Percentiles rank a stretch among this genome's conserved stretches.
Evolutionary conservation across 1,140 invertebrate genomes (phyloP).

Genomic region (Drosophila burlai): DNA sequence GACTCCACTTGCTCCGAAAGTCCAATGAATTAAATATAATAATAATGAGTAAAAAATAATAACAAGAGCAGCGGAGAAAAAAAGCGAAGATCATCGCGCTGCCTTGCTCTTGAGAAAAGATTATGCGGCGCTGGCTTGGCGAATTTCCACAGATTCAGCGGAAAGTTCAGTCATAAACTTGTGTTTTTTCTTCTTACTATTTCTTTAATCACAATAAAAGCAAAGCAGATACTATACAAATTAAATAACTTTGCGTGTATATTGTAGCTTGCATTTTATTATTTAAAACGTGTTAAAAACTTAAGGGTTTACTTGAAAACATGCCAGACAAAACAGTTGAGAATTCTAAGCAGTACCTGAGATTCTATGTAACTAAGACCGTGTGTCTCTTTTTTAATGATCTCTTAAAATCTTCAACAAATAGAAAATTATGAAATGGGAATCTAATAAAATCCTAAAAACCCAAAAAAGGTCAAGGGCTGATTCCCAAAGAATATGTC

Average conservation of each 20-base stretch:
- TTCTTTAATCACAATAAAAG: neutral
- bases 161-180: slow-evolving; percentile 6
- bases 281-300: neutral
- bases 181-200: neutral
- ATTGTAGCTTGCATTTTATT: neutral
- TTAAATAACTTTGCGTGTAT: neutral
- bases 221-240: no score
- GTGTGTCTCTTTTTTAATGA: neutral
- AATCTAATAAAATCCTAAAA: neutral
- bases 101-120: slow-evolving; percentile 47
- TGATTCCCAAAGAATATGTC: neutral
- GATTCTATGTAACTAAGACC: no score
- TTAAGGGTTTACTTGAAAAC: neutral
- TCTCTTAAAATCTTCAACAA: neutral
- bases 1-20: slow-evolving; percentile 11
- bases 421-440: neutral
- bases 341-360: no score
- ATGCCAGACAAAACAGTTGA: neutral
- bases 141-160: slow-evolving; percentile 44
- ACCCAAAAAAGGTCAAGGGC: slow-evolving; percentile 6
- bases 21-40: slow-evolving; percentile 38
- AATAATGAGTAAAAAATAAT: slow-evolving; percentile 2
- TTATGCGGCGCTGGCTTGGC: slow-evolving; percentile 36
- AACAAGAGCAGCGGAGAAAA: slow-evolving; percentile 4
- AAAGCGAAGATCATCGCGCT: neutral